Evolutionary conservation across 2,797 vertebrate species (phyloP).

Genomic region (Lutjanus argentimaculatus): DNA sequence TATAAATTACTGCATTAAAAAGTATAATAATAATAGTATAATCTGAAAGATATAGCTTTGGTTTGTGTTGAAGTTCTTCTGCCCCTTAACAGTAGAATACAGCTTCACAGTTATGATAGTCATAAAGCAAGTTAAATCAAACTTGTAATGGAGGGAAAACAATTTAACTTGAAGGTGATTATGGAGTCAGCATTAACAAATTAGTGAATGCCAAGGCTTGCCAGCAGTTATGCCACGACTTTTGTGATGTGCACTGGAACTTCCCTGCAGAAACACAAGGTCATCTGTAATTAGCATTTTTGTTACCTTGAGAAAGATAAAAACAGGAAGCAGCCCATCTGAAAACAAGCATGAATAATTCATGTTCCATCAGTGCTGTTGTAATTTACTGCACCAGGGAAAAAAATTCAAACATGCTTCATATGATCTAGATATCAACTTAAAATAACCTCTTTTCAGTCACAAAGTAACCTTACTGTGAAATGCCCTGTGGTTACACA

Average conservation of each 20-base stretch:
- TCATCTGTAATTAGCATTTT: slow-evolving; percentile 53
- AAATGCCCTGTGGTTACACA: not conserved
- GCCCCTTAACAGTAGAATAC: not conserved
- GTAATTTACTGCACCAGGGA: not conserved
- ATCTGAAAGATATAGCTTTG: not conserved
- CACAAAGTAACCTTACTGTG: not conserved
- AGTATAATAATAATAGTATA: too few relatives aligned
- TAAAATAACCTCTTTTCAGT: not conserved
- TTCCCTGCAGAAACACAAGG: slow-evolving; percentile 37
- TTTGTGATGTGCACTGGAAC: slow-evolving; percentile 3
- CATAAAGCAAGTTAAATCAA: not conserved
- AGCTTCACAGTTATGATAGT: not conserved
- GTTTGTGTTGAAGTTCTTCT: not conserved
- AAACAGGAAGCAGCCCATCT: slow-evolving; percentile 16
- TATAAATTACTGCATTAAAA: not conserved
- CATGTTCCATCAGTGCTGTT: slow-evolving; percentile 21
- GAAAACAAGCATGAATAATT: slow-evolving; percentile 52
- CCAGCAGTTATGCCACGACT: slow-evolving; percentile 15
- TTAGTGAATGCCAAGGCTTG: slow-evolving; percentile 18
- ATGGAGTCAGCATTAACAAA: not conserved
- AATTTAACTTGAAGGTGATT: slow-evolving; percentile 2
- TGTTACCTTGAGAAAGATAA: slow-evolving; percentile 36
- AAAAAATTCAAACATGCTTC: slow-evolving; percentile 1
- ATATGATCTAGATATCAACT: not conserved
- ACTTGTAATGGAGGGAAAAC: not conserved